Base-by-base conservation (phyloP, 2,888 invertebrate genomes). In the Lithosia quadra region DNA sequence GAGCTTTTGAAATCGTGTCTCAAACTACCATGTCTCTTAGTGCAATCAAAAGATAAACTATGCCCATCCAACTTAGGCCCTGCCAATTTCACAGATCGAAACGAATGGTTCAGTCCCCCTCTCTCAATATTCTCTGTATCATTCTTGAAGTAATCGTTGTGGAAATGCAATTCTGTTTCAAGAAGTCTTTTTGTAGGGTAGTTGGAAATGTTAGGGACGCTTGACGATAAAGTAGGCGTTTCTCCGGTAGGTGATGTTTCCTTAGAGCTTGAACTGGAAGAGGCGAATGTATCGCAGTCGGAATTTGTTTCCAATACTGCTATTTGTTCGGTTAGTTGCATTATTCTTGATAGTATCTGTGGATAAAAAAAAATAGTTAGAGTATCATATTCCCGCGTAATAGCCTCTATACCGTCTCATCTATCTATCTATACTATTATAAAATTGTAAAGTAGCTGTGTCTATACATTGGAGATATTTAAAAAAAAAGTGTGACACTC, bases 251-350 rank as follows among this genome's bases (percentile, higher is more conserved):
- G 96, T 92, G 97, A 97, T 0, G 97, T 95, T n/a, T 93, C 93
- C 63, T 92, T 91, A 3, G 92, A 91, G 95, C 97, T 84, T 90
- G 96, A 72, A 95, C 96, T 87, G 84, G 96, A 87, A 81, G 96
- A 73, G 93, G 97, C 84, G 95, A 96, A 43, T 95, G 97, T 63
- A 96, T 97, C 72, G 96, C 96, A 95, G 80, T 98, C 97, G 0
- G 97, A 97, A 69, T 96, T 97, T 75, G 97, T 86, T 77, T 98
- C 97, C 71, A 97, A 95, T 60, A 96, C 94, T 72, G 96, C 96
- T 21, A 98, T 89, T 84, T 98, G 97, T 83, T 98, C 97, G 0
- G 97, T 97, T 28, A 98, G 96, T 49, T 97, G 96, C 82, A 97
- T 96, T 88, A 98, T 97, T 0, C 97, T 97, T 0, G 97, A 97